phyloP scores from a whole-genome alignment of 2,113 vertebrate genomes.

The Chaenocephalus aceratus region DNA sequence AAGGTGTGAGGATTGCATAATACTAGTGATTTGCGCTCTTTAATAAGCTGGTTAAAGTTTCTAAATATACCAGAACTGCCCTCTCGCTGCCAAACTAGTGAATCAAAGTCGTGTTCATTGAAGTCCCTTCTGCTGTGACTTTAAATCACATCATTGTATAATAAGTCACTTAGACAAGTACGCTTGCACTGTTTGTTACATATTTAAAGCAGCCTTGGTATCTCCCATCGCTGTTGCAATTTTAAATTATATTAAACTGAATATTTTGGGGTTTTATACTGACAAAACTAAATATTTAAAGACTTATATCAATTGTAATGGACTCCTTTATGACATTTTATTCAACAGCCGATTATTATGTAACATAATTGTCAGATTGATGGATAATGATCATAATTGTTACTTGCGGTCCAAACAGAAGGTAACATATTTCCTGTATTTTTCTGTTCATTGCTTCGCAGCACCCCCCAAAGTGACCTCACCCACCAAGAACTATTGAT shows the following conservation, averaged over 20 bases:
- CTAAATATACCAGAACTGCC: constrained; percentile 47
- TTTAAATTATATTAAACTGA: too few species aligned
- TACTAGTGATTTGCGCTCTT: constrained; percentile 28
- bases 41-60: constrained; percentile 49
- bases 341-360: too few species aligned
- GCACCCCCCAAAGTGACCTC: background rate
- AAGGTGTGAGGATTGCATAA: constrained; percentile 49
- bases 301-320: too few species aligned
- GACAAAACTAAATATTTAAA: too few species aligned
- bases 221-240: background rate
- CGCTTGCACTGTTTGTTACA: background rate
- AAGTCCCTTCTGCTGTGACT: background rate
- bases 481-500: background rate
- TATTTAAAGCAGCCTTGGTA: background rate
- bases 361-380: too few species aligned
- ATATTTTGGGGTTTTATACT: too few species aligned
- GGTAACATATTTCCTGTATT: background rate
- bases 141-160: constrained; percentile 3
- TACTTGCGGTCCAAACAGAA: background rate
- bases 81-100: constrained; percentile 13
- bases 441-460: background rate
- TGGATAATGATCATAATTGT: too few species aligned
- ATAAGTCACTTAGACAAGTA: background rate
- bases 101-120: constrained; percentile 24
- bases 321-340: too few species aligned